Conservation (phyloP, 53 echinoderm and acorn worm genomes). For the Crossaster papposus region DNA sequence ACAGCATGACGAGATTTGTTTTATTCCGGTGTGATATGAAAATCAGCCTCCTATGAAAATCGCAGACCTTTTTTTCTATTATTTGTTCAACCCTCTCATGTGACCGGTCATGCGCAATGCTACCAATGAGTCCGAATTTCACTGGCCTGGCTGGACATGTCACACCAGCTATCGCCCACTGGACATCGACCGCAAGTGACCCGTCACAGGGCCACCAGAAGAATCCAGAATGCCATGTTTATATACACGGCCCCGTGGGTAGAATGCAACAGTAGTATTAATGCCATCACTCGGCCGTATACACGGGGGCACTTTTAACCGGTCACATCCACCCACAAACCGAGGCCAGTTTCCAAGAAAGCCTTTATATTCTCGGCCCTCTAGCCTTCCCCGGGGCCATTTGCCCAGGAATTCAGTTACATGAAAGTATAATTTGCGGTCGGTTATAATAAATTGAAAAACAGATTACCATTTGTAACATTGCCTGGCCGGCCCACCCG, state of each 20-base stretch:
- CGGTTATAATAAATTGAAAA: conserved; percentile 34
- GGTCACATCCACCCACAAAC: conserved; percentile 22
- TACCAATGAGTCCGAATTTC: no score
- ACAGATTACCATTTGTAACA: conserved; percentile 36
- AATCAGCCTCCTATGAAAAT: no score
- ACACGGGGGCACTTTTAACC: background rate
- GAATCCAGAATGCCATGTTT: background rate
- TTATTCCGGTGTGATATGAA: no score
- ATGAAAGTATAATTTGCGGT: conserved; percentile 62
- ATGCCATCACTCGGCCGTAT: background rate
- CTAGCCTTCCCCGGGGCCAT: conserved; percentile 30
- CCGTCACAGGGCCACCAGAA: conserved; percentile 5
- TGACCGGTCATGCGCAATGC: no score
- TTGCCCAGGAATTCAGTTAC: conserved; percentile 32
- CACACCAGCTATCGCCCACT: background rate
- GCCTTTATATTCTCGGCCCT: conserved; percentile 2
- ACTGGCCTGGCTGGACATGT: background rate
- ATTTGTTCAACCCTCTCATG: no score
- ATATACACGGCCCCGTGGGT: no score
- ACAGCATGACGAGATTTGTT: no score
- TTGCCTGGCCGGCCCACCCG: conserved; percentile 29
- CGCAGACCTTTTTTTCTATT: no score
- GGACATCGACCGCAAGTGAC: conserved; percentile 26
- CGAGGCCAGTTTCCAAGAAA: conserved; percentile 47
- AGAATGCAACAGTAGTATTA: background rate